Conservation (phyloP, 92 coral and sea anemone genomes). For the Nematostella vectensis region DNA sequence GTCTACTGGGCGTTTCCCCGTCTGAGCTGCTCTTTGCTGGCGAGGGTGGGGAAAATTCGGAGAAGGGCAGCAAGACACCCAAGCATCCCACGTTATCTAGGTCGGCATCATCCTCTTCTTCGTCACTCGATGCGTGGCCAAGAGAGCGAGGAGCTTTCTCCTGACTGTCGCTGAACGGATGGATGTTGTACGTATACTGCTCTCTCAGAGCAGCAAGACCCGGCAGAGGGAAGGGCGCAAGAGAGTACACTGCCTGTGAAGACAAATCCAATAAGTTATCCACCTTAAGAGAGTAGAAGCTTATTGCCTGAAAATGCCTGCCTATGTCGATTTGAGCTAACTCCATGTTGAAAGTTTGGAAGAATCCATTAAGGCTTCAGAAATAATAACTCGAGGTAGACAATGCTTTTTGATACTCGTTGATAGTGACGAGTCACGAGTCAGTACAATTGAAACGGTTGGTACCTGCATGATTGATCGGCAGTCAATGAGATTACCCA, state of each 20-base stretch:
- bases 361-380: too few species aligned
- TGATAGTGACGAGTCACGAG: too few species aligned
- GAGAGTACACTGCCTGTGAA: slow-evolving; percentile 75
- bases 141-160: slow-evolving; percentile 48
- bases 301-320: too few species aligned
- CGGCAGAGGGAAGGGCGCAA: slow-evolving; percentile 96
- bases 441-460: too few species aligned
- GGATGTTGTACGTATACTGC: slow-evolving; percentile 90
- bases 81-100: slow-evolving; percentile 76
- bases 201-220: slow-evolving; percentile 91
- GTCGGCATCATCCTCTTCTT: slow-evolving; percentile 85
- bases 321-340: too few species aligned
- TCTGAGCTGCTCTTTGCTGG: slow-evolving; percentile 36
- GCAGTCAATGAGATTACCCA: slow-evolving; percentile 73
- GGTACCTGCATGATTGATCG: slow-evolving; percentile 70
- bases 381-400: too few species aligned
- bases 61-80: slow-evolving; percentile 84
- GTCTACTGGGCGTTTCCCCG: slow-evolving; percentile 39
- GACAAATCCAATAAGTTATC: too few species aligned
- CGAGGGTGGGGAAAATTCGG: slow-evolving; percentile 51
- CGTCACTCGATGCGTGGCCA: slow-evolving; percentile 87
- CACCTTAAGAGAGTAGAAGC: not conserved
- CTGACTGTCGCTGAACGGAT: slow-evolving; percentile 74
- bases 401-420: too few species aligned
- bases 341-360: too few species aligned